Evolutionary conservation across 2,113 vertebrate genomes (phyloP).

Genomic region (Brachirus orientalis): DNA sequence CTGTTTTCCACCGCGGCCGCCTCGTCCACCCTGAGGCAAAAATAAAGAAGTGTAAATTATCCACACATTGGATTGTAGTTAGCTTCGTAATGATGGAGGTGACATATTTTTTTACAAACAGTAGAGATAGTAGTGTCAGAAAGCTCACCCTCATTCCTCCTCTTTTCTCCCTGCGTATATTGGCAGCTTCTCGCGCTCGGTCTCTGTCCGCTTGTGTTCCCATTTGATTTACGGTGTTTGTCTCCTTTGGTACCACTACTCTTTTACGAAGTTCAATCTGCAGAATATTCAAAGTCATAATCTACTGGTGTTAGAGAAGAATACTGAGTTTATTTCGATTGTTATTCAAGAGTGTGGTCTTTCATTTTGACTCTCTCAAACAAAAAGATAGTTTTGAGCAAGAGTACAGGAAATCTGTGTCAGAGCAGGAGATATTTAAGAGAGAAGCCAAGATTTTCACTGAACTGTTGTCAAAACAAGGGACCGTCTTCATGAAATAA

Average conservation of each 20-base stretch:
- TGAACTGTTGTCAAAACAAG: neutral
- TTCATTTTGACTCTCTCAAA: too few species aligned
- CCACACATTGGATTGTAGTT: neutral
- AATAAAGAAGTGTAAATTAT: slow-evolving; percentile 2
- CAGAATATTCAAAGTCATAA: slow-evolving; percentile 1
- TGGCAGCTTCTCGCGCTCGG: slow-evolving; percentile 47
- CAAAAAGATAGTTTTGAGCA: neutral
- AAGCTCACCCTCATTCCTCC: slow-evolving; percentile 72
- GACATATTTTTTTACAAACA: neutral
- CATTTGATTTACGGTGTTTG: slow-evolving; percentile 27
- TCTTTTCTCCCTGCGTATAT: slow-evolving; percentile 73
- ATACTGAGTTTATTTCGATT: neutral
- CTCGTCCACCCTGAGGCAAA: slow-evolving; percentile 68
- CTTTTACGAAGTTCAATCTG: slow-evolving; percentile 83
- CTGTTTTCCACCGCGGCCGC: slow-evolving; percentile 69
- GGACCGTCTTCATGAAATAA: neutral
- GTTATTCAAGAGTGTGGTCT: neutral
- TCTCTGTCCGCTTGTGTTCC: slow-evolving; percentile 64
- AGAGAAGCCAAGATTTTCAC: neutral
- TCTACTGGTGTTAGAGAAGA: neutral
- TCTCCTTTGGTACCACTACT: slow-evolving; percentile 69
- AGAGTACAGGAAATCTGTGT: neutral
- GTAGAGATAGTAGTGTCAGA: neutral
- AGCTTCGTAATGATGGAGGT: neutral
- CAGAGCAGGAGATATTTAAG: neutral